Base-by-base conservation (phyloP, 2,888 invertebrate genomes). In the Habroteleia sp. region DNA sequence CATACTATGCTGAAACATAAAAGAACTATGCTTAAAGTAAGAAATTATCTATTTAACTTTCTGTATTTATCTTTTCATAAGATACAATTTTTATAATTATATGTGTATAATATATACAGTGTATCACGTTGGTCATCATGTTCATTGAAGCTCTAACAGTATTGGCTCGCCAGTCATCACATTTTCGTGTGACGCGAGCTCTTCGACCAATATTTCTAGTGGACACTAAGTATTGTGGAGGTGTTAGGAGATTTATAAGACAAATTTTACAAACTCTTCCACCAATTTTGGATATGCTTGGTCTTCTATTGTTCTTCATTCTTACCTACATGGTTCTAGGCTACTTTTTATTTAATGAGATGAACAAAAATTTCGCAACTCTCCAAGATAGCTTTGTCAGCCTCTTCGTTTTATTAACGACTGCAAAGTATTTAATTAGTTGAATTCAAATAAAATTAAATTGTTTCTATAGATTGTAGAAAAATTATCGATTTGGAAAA, bases 341-440 rank as follows among this genome's bases (percentile, higher is more conserved):
- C 77, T 96, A 92, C 85, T 96, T 94, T 86, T 88, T 96, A 78
- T 96, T 96, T 89, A 93, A 93, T 14, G 92, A 92, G 81, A 93
- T 94, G 81, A 94, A 95, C 85, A 91, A 93, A 79, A 94, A 96
- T 89, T 97, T 97, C 86, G 90, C 90, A 77, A 94, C 95, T 0
- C 90, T 96, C 54, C 92, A 93, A 79, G 93, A 94, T 85, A 95
- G 95, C 77, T 96, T 96, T 87, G 94, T 96, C 83, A 96, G 94
- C 83, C 93, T 97, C 90, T 96, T 96, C 88, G 95, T 97, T 25
- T 91, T 97, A 58, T 90, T 96, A n/a, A 96, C 96, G 0, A 96
- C 96, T 6, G 96, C 96, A 68, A 97, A 97, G 96, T 96, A 90
- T 46, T 23, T 25, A 13, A 29, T 16, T 23, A 44, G 6, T 10